phyloP scores from a whole-genome alignment of 1,140 invertebrate species.

The Ganaspis sp. region DNA sequence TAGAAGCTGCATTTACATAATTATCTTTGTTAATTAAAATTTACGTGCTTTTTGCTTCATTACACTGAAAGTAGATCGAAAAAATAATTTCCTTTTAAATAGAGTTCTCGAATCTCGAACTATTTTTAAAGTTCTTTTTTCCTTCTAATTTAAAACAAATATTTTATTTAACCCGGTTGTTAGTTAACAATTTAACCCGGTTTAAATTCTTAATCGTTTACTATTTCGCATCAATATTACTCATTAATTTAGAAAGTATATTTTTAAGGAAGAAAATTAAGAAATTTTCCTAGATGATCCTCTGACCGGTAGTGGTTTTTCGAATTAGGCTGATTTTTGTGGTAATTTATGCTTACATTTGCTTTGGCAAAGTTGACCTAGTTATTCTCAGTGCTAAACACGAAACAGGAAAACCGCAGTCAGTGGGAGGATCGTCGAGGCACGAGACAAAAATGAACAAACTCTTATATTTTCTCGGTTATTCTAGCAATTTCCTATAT shows the following conservation, averaged over 20 bases:
- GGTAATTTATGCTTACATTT: conserved; percentile 49
- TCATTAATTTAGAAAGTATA: neutral
- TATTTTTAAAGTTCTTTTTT: no score
- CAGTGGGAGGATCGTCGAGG: conserved; percentile 43
- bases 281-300: no score
- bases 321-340: conserved; percentile 48
- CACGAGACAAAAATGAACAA: conserved; percentile 39
- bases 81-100: neutral
- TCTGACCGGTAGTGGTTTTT: neutral
- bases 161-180: no score
- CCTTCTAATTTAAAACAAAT: no score
- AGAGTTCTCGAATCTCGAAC: no score
- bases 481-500: conserved; percentile 39
- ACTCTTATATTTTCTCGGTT: conserved; percentile 39
- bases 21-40: neutral
- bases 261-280: no score
- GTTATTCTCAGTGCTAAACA: conserved; percentile 49
- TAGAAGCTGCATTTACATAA: neutral
- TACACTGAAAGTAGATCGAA: neutral
- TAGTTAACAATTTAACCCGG: no score
- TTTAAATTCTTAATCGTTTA: no score
- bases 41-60: neutral
- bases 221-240: no score
- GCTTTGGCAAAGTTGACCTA: conserved; percentile 51
- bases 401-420: conserved; percentile 45